Base-by-base conservation (phyloP, 2,797 vertebrate species). In the Poeciliopsis turneri region DNA sequence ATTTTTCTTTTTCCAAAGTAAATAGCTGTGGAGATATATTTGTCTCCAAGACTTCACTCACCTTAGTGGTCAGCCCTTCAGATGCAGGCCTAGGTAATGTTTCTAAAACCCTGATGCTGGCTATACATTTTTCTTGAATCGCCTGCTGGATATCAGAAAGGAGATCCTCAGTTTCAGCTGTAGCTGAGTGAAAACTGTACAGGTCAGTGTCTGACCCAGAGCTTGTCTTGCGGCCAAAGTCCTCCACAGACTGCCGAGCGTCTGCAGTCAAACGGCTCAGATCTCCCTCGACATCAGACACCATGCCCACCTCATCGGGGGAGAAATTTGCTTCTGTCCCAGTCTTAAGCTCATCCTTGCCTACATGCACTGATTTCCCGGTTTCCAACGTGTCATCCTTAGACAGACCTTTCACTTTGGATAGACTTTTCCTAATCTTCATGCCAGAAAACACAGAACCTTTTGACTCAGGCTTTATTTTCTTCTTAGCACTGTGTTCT, bases 141-240 rank as follows among this genome's bases (percentile, higher is more conserved):
- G 96, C 96, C 92, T 96, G 96, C 95, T 98, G 97, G 88, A 98
- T 98, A 90, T 99, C 97, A 73, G 95, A 96, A 23, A 98, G 95
- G 90, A 99, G 94, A 91, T 99, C 97, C 84, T 98, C 97, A 82
- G 95, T 95, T 88, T 99, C 98, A 36, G 86, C 83, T 0, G 96
- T 95, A 0, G 97, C 97, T 4, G 98, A 99, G 92, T 99, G 97
- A 91, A 97, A 99, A 94, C 98, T 99, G 88, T 97, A 97, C 82
- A 98, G 95, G 91, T 99, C 98, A 7, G 95, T 96, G 77, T 99
- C 98, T 0, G 98, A 99, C 68, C 96, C 97, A 0, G 97, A 99
- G 84, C 97, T 97, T 70, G 94, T 95, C 90, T 96, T 96, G 86
- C 95, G 95, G 92, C 94, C 96, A 82, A 93, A 93, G 8, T 93